Evolutionary conservation across 2,113 vertebrate genomes (phyloP).

Genomic region (Pyxicephalus adspersus): DNA sequence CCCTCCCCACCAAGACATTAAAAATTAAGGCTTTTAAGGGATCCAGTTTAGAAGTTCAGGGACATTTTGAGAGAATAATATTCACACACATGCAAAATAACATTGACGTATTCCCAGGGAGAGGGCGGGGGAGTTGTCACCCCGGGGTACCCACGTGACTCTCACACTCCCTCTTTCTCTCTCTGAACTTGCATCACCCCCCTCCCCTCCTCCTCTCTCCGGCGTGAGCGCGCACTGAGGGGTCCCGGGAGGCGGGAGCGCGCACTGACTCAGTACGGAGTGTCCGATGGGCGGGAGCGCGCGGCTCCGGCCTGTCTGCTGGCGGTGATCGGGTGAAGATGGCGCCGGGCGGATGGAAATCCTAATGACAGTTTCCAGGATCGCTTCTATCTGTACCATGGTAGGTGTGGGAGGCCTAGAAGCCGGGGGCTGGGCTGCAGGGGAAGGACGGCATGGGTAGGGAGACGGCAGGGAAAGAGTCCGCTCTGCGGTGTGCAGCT

Average conservation of each 20-base stretch:
- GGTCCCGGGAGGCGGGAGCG: background rate
- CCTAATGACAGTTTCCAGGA: slow-evolving; percentile 98
- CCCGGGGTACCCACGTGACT: background rate
- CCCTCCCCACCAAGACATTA: too few relatives aligned
- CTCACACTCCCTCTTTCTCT: too few relatives aligned
- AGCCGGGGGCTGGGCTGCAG: background rate
- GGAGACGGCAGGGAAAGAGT: background rate
- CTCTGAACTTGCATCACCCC: background rate
- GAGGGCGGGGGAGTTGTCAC: background rate
- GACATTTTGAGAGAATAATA: too few relatives aligned
- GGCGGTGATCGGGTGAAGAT: slow-evolving; percentile 87
- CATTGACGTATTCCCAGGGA: background rate
- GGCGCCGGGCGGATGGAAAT: slow-evolving; percentile 97
- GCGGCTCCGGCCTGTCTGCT: slow-evolving; percentile 57
- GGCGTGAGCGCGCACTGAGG: slow-evolving; percentile 7
- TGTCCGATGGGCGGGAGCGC: slow-evolving; percentile 25
- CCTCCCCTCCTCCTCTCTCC: slow-evolving; percentile 10
- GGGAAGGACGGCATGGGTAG: background rate
- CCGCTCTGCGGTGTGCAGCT: background rate
- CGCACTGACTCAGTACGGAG: background rate
- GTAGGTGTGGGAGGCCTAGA: slow-evolving; percentile 69
- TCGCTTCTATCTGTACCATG: slow-evolving; percentile 99
- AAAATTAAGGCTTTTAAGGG: too few relatives aligned
- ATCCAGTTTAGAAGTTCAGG: too few relatives aligned
- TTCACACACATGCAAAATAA: too few relatives aligned